These are phyloP conservation scores for Anneissia japonica DNA, from an alignment of 35 echinoderm and acorn worm genomes.

Conservation along the genomic window DNA sequence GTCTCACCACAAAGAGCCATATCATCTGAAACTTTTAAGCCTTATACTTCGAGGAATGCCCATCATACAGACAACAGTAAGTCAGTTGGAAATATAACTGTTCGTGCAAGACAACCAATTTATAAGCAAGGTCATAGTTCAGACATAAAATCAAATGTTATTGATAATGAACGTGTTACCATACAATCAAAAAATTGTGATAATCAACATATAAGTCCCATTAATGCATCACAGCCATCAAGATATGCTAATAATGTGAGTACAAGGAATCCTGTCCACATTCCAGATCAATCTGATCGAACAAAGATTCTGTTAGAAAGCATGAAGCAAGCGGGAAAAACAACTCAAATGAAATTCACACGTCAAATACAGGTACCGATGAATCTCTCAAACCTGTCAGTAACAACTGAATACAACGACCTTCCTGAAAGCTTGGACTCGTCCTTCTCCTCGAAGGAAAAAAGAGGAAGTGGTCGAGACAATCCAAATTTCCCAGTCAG, in stretches of 20 bases:
- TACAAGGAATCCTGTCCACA: no score
- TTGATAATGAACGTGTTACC: background rate
- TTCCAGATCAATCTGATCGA: no score
- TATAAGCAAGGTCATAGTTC: background rate
- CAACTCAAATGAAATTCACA: background rate
- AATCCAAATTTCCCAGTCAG: background rate
- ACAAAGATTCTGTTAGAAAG: no score
- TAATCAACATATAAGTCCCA: background rate
- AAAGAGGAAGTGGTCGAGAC: background rate
- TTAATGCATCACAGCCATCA: no score
- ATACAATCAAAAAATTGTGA: background rate
- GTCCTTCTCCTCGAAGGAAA: background rate
- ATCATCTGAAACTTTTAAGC: background rate
- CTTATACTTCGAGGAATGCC: background rate
- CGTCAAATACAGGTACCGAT: background rate
- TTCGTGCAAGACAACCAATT: background rate
- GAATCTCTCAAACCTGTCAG: background rate
- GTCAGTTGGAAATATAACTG: background rate
- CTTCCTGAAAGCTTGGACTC: background rate
- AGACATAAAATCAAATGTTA: background rate
- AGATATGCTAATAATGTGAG: no score
- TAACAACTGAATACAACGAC: background rate
- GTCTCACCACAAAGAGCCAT: background rate
- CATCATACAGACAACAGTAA: background rate
- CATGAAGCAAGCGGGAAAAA: background rate